A percentile compares a stretch with the other conserved stretches of the same genome.
Conservation (phyloP, 2,113 vertebrate genomes). For the Chaetura pelagica region DNA sequence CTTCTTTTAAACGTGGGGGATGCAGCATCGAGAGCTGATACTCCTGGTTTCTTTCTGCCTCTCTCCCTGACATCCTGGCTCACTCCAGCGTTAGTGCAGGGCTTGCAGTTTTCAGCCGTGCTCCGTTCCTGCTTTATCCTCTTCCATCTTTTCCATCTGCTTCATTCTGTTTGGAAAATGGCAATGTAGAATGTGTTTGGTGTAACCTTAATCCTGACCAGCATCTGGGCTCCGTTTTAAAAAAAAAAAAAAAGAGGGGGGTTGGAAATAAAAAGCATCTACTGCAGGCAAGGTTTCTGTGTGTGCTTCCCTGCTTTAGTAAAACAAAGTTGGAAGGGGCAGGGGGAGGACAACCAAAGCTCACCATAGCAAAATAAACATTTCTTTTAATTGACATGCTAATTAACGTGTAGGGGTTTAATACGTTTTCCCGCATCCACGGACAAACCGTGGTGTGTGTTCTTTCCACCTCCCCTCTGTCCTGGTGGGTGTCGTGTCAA, state of each 20-base stretch:
- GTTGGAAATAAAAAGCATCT: background rate
- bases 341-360: background rate
- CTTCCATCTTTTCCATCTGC: constrained; percentile 73
- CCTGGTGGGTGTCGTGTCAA: background rate
- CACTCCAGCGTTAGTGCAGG: background rate
- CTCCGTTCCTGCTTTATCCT: constrained; percentile 62
- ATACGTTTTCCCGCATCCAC: background rate
- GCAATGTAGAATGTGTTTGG: constrained; percentile 75
- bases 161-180: constrained; percentile 78
- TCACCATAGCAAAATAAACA: background rate
- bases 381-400: background rate
- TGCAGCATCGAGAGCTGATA: background rate
- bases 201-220: constrained; percentile 77
- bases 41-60: background rate
- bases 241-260: background rate
- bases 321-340: background rate
- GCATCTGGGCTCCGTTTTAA: constrained; percentile 63
- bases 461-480: background rate
- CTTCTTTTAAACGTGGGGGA: background rate
- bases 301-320: background rate
- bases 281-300: constrained; percentile 54
- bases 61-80: constrained; percentile 7
- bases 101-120: constrained; percentile 38
- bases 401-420: background rate
- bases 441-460: background rate